Evolutionary conservation across 2,113 vertebrate genomes (phyloP).

Genomic region (Zosterops lateralis): DNA sequence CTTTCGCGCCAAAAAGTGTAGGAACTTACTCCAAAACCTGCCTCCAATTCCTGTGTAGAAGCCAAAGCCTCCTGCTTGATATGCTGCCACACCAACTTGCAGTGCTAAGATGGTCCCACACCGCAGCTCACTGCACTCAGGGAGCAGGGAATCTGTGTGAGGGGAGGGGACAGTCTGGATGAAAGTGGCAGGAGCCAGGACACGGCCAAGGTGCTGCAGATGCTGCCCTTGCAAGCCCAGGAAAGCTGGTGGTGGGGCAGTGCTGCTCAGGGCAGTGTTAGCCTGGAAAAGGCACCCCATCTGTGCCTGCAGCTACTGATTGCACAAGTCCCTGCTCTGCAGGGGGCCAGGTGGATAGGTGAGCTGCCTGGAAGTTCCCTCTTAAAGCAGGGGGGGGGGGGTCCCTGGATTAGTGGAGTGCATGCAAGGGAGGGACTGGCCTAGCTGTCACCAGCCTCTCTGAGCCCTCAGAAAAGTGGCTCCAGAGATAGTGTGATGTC

Average conservation of each 20-base stretch:
- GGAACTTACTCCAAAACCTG: constrained; percentile 71
- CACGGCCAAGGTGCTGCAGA: background rate
- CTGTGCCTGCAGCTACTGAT: background rate
- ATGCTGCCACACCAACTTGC: constrained; percentile 49
- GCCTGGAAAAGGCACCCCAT: background rate
- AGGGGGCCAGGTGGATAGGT: background rate
- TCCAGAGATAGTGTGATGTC: background rate
- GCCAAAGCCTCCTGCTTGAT: constrained; percentile 70
- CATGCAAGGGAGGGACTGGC: fast-evolving
- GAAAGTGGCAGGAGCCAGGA: background rate
- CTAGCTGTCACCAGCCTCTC: background rate
- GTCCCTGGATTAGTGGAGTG: background rate
- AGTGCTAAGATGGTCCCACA: constrained; percentile 6
- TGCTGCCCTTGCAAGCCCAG: fast-evolving
- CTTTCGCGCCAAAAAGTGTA: constrained; percentile 63
- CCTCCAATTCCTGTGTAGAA: constrained; percentile 60
- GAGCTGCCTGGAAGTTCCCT: background rate
- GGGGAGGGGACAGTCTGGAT: background rate
- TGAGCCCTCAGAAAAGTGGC: background rate
- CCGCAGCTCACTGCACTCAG: background rate
- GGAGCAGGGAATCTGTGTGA: background rate
- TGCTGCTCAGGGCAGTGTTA: background rate
- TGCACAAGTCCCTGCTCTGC: background rate
- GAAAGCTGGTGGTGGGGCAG: fast-evolving
- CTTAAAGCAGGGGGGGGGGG: background rate